phyloP scores from a whole-genome alignment of 2,113 vertebrate genomes.

The Petromus typicus region DNA sequence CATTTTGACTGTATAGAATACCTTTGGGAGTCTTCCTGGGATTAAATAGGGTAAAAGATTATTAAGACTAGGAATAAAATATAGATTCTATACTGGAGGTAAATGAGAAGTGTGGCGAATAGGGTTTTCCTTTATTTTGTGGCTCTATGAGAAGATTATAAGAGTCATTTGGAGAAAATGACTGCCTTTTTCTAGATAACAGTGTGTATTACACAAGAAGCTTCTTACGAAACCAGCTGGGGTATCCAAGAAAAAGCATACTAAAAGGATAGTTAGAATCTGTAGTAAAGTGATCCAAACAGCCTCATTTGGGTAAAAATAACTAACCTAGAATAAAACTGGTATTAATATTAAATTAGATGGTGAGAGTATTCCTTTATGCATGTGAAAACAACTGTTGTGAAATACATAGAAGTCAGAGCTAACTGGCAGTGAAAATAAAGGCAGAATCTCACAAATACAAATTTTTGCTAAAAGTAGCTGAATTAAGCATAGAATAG shows the following conservation, averaged over 20 bases:
- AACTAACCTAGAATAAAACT: constrained; percentile 29
- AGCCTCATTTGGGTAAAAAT: constrained; percentile 51
- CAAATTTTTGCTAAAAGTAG: constrained; percentile 3
- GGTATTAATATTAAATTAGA: constrained; percentile 4
- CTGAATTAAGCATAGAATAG: background rate
- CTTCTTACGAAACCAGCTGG: background rate
- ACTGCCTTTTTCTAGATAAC: background rate
- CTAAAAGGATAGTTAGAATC: constrained; percentile 26
- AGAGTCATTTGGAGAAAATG: constrained; percentile 23
- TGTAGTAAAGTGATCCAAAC: background rate
- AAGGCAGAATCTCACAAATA: constrained; percentile 44
- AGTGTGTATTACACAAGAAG: background rate
- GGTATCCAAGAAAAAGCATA: constrained; percentile 1
- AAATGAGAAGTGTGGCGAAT: background rate
- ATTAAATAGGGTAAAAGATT: background rate
- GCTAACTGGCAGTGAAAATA: constrained; percentile 47
- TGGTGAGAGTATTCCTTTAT: background rate
- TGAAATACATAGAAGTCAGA: constrained; percentile 29
- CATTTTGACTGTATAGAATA: background rate
- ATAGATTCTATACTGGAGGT: background rate
- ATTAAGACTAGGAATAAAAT: background rate
- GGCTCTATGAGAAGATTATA: background rate
- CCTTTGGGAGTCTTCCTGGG: background rate
- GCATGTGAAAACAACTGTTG: constrained; percentile 36
- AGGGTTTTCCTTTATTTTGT: background rate